phyloP scores from a whole-genome alignment of 2,113 vertebrate genomes.

The Gracilinanus agilis region DNA sequence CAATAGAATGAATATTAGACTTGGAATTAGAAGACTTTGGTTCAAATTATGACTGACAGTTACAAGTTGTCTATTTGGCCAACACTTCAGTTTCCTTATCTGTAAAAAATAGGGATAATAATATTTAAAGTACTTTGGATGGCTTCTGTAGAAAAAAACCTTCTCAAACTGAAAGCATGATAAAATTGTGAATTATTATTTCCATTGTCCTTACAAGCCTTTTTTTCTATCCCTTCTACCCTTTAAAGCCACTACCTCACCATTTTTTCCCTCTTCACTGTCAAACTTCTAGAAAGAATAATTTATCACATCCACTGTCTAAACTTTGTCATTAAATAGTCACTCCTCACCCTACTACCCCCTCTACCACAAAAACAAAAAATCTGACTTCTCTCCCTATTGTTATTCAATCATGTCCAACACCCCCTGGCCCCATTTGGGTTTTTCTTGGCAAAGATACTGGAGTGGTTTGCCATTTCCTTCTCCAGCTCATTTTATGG shows the following conservation, averaged over 20 bases:
- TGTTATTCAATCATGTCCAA: not conserved
- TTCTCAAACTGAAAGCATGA: not conserved
- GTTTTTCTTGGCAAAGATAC: not conserved
- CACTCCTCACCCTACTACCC: no score
- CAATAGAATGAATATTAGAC: not conserved
- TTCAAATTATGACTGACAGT: not conserved
- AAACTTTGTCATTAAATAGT: no score
- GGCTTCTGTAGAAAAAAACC: not conserved
- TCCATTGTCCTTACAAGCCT: not conserved
- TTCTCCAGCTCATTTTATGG: not conserved
- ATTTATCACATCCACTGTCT: no score
- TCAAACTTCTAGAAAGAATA: no score
- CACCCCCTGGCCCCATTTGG: not conserved
- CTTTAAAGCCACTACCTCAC: not conserved
- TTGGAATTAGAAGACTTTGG: not conserved
- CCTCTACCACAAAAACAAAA: not conserved
- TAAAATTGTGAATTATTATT: not conserved
- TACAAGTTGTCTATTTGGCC: not conserved
- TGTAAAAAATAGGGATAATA: not conserved
- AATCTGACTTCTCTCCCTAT: not conserved
- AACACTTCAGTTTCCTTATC: not conserved
- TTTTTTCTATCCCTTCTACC: not conserved
- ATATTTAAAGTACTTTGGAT: not conserved
- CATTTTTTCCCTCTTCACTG: no score
- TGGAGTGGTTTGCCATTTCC: not conserved